Evolutionary conservation across 37 sponge, comb jelly and placozoan species (phyloP), one percentile per base, ranked within the genome.

Genomic region (Chondrosia reniformis): DNA sequence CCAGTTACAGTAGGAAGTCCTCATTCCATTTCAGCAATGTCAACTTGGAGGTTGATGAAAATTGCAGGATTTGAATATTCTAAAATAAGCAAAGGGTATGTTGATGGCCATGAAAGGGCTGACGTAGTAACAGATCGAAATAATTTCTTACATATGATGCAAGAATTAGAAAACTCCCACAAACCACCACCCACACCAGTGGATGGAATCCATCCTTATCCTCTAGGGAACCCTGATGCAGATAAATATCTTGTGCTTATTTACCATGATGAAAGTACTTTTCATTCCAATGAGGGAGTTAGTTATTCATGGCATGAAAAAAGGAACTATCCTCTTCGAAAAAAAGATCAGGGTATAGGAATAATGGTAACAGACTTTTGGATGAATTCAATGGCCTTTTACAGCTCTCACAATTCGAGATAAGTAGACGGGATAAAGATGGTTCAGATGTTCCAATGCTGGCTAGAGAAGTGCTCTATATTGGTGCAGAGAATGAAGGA

Each of bases 311-410:
- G 83, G 73, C 42, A 37, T 22, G 83, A 81, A 1, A 81, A 72
- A 36, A 40, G 81, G 59, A 41, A 5, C 5, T 46, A 72, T 42
- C 72, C 39, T 25, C 45, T 81, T 3, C 25, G 34, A 4, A 73
- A 59, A 19, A 81, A 81, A 37, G 74, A 62, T 0, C 34, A 30
- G 33, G 81, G 73, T 1, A 46, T 43, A 22, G 81, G 74, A 0
- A 0, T 81, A 22, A 81, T 81, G 81, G 62, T 81, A 8, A 81
- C 61, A 15, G 81, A 81, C 45, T 81, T 81, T n/a, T 81, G 17
- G 81, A 81, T 0, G 81, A 81, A 34, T 42, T 41, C 37, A 72
- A 72, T 81, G 81, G 81, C 9, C 69, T 28, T 6, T 63, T 80
- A 4, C 1, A 46, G 2, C 43, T 81, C 8, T n/a, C 49, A 63